Percentiles rank a stretch among this genome's conserved stretches.
Evolutionary conservation across 2,113 vertebrate species (phyloP).

Genomic region (Pygathrix nemaeus): DNA sequence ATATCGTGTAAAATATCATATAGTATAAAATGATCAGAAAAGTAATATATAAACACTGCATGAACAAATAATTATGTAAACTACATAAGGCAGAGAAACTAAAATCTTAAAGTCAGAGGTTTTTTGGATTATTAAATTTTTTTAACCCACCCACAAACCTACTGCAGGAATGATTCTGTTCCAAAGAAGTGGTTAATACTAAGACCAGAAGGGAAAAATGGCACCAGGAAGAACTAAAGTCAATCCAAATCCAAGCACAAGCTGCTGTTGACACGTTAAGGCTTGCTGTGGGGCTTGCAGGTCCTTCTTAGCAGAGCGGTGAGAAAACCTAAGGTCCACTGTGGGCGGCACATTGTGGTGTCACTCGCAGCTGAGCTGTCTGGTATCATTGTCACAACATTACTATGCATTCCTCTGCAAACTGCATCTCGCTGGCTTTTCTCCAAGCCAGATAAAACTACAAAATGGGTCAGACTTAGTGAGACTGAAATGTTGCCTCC

Average conservation of each 20-base stretch:
- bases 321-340: not conserved
- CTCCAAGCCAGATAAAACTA: not conserved
- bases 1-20: constrained; percentile 52
- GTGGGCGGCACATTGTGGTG: constrained; percentile 35
- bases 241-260: constrained; percentile 41
- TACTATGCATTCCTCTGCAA: not conserved
- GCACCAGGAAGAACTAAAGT: constrained; percentile 38
- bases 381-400: not conserved
- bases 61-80: constrained; percentile 78
- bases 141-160: constrained; percentile 47
- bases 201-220: constrained; percentile 24
- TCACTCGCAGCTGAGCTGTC: not conserved
- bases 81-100: constrained; percentile 57
- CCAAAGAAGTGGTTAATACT: constrained; percentile 65
- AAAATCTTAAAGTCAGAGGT: constrained; percentile 70
- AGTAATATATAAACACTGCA: constrained; percentile 64
- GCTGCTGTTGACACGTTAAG: not conserved
- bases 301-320: constrained; percentile 57
- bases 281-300: constrained; percentile 18
- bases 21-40: constrained; percentile 59
- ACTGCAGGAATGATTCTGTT: constrained; percentile 6
- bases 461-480: not conserved
- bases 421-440: not conserved
- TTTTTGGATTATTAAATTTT: constrained; percentile 56
- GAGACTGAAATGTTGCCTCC: not conserved